Conservation (phyloP, 92 coral and sea anemone genomes). For the Nematostella vectensis region DNA sequence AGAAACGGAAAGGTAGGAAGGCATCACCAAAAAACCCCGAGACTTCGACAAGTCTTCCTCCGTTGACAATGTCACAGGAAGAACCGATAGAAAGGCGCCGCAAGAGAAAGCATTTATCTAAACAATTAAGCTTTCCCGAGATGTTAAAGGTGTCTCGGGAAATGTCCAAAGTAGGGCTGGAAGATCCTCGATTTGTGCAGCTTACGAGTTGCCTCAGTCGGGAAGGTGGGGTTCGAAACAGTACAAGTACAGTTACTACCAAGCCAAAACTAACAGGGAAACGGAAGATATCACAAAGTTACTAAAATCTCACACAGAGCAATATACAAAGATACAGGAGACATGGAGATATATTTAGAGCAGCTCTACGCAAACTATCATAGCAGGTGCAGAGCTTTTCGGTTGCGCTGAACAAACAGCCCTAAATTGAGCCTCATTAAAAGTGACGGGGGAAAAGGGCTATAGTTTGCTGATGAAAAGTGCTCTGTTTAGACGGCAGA, state of each 20-base stretch:
- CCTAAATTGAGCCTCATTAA: no score
- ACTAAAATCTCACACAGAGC: no score
- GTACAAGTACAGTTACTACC: neutral
- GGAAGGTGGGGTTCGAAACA: neutral
- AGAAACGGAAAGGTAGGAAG: neutral
- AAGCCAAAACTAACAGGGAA: no score
- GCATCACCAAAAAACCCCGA: conserved; percentile 5
- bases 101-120: conserved; percentile 22
- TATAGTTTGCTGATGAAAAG: no score
- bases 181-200: conserved; percentile 70
- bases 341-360: no score
- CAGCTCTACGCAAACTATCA: no score
- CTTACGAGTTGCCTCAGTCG: conserved; percentile 53
- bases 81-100: conserved; percentile 7
- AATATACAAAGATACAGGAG: no score
- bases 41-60: conserved; percentile 26
- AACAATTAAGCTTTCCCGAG: conserved; percentile 56
- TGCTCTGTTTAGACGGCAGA: no score
- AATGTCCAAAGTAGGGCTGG: conserved; percentile 50
- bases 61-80: conserved; percentile 6
- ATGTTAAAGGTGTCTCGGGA: conserved; percentile 65
- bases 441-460: no score
- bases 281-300: neutral
- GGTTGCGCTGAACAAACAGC: no score
- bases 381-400: no score